Base-by-base conservation (phyloP, 2,888 invertebrate species). In the Hypselothyrea guttata region DNA sequence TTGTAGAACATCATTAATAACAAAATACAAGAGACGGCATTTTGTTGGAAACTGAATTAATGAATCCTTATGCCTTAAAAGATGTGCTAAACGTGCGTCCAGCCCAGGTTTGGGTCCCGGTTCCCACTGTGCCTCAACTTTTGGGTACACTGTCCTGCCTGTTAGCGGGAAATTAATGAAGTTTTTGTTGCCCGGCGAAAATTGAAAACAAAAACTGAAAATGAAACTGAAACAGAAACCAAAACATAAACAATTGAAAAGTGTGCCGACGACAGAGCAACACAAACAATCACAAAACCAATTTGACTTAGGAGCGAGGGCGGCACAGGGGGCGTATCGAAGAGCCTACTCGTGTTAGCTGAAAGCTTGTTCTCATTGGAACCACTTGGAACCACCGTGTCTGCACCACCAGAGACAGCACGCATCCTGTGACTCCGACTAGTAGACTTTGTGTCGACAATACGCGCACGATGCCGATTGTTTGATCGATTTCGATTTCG, bases 1-100 rank as follows among this genome's bases (percentile, higher is more conserved):
- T 86, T 86, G 87, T 83, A 74, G 71, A 84, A 88, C 87, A 88
- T 88, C 88, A 88, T 88, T 88, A 88, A 88, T 88, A 84, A 88
- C 83, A 82, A 74, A 83, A 75, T 75, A 74, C 79, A 78, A 86
- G 71, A 82, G 70, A 68, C 47, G 54, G 75, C 76, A 60, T 56
- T 66, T n/a, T n/a, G 51, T 58, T 57, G 62, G 68, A 55, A n/a
- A 65, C 78, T 85, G 65, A 69, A 69, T 84, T 87, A 88, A 88
- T 87, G 87, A 86, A 79, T 83, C 69, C 75, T 86, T 85, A 76
- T 41, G 28, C 48, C 55, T 48, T 45, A 22, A 69, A 60, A 74
- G 73, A 83, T 65, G 84, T 85, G 86, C 85, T 86, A 87, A 87
- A 79, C 71, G 83, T 73, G 70, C 68, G 79, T 72, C 75, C 81